Percentiles rank a stretch among this genome's conserved stretches.
These are phyloP conservation scores for Chanos chanos DNA, from an alignment of 2,797 vertebrate genomes.

Conservation along the genomic window DNA sequence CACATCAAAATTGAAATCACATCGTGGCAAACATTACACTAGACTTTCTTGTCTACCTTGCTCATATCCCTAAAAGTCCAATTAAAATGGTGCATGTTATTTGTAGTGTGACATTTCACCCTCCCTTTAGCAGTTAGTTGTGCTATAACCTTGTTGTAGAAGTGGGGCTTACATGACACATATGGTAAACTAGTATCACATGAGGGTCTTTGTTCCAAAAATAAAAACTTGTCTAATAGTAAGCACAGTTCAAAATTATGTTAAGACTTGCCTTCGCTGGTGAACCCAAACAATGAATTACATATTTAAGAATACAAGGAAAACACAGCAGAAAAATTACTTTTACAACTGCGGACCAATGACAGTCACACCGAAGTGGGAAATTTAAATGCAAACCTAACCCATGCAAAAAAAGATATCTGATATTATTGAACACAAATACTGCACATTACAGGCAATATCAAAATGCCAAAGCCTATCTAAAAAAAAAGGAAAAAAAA, in stretches of 20 bases:
- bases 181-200: no score
- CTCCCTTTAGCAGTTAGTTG: neutral
- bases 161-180: neutral
- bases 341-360: neutral
- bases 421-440: neutral
- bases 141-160: neutral
- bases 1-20: no score
- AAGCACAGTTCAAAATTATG: conserved; percentile 8
- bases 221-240: neutral
- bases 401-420: neutral
- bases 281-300: conserved; percentile 14
- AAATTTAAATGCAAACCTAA: conserved; percentile 7
- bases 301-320: neutral
- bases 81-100: no score
- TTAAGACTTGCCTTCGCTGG: conserved; percentile 21
- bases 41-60: no score
- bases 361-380: neutral
- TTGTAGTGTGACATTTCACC: neutral
- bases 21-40: no score
- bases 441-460: conserved; percentile 5
- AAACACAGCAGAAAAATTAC: neutral
- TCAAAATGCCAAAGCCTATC: conserved; percentile 47
- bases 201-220: no score
- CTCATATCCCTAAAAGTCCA: no score
- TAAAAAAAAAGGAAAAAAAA: conserved; percentile 11